Base-by-base conservation (phyloP, 1,140 invertebrate genomes). In the Aporrectodea caliginosa region DNA sequence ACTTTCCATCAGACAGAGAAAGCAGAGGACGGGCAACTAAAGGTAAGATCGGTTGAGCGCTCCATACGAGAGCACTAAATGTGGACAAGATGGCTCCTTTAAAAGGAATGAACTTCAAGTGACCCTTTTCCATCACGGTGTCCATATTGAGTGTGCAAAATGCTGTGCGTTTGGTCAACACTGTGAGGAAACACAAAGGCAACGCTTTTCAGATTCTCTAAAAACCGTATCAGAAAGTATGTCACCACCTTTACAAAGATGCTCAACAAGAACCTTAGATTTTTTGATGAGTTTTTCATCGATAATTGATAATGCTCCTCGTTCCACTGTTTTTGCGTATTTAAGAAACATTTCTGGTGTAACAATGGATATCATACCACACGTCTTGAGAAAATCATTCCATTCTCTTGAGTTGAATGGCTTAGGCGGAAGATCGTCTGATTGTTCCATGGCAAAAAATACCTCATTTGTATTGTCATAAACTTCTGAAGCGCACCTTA, bases 341-440 rank as follows among this genome's bases (percentile, higher is more conserved):
- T 43, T n/a, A 22, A 35, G 27, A 58, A 76, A 76, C 2, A 27
- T 0, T 76, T 35, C 35, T 29, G 22, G 29, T n/a, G 33, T 35
- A 29, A 76, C 1, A n/a, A 35, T 29, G 1, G 27, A 30, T 1
- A 58, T 76, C 30, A 76, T 30, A 27, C 75, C 75, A 76, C 75
- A 76, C 30, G 22, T 16, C 29, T 69, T 32, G 69, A 81, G n/a
- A 68, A 81, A 81, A 30, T 78, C 35, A n/a, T 32, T 68, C 80
- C 80, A 81, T 30, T 35, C 34, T 16, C 43, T 29, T 0, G 12
- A 35, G 68, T 74, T 29, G 33, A 74, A 81, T 1, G 80, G 80
- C n/a, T 30, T 16, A 34, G 76, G 76, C 27, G 77, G 70, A 74
- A 81, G 78, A 22, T 33, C 31, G 30, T 16, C 32, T 6, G 33